These are phyloP conservation scores for Batillaria attramentaria DNA, from an alignment of 1,140 invertebrate species.

Conservation along the genomic window DNA sequence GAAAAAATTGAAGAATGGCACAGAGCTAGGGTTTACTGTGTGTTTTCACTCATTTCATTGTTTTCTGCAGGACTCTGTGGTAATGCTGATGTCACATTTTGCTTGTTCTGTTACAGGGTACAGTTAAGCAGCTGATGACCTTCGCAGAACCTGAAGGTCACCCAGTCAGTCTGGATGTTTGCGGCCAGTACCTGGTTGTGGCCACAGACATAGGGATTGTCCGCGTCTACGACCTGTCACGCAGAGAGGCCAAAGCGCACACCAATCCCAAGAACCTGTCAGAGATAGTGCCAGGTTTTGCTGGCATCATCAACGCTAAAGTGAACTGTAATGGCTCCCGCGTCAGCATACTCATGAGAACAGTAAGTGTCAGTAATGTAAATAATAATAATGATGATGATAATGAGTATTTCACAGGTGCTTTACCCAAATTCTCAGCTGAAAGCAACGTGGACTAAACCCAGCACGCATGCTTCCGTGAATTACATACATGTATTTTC, in stretches of 20 bases:
- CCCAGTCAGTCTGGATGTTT: constrained; percentile 88
- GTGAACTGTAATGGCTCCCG: constrained; percentile 88
- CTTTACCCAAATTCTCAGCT: too few species aligned
- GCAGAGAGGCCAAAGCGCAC: constrained; percentile 77
- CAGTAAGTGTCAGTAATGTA: constrained; percentile 69
- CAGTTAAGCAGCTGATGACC: constrained; percentile 82
- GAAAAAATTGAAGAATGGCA: neutral
- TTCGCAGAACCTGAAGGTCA: constrained; percentile 84
- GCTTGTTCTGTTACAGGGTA: constrained; percentile 75
- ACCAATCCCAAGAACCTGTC: constrained; percentile 75
- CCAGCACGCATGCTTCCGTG: too few species aligned
- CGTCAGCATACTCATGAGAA: constrained; percentile 88
- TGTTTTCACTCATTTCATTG: neutral
- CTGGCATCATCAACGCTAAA: constrained; percentile 88
- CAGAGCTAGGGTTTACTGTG: neutral
- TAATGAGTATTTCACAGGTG: too few species aligned
- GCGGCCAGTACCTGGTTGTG: constrained; percentile 84
- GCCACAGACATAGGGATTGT: constrained; percentile 90
- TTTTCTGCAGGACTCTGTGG: too few species aligned
- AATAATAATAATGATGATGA: neutral
- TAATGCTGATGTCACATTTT: constrained; percentile 8
- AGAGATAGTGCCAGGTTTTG: constrained; percentile 83
- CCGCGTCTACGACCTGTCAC: constrained; percentile 90
- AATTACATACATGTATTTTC: too few species aligned
- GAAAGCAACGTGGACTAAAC: too few species aligned